phyloP scores from a whole-genome alignment of 2,113 vertebrate genomes.

The Erythrocebus patas region DNA sequence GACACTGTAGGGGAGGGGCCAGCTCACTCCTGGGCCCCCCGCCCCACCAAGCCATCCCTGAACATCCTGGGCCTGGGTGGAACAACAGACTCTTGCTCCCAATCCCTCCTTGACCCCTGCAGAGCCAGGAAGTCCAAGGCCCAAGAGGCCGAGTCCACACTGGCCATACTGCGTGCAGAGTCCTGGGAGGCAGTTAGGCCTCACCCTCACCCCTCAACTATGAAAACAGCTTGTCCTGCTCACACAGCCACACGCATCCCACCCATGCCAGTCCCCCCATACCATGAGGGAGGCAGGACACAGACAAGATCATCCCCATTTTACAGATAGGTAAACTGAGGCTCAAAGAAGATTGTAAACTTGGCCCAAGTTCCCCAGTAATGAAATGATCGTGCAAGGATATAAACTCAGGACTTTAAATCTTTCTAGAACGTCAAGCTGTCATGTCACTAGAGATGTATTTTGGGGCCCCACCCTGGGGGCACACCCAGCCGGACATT shows the following conservation, averaged over 20 bases:
- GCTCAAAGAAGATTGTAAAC: neutral
- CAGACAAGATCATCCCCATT: neutral
- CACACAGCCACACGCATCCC: neutral
- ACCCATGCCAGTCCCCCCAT: neutral
- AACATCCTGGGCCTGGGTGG: neutral
- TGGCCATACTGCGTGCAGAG: neutral
- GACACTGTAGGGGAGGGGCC: constrained; percentile 87
- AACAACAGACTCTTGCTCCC: neutral
- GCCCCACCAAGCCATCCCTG: neutral
- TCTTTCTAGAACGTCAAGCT: neutral
- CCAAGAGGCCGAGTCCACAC: neutral
- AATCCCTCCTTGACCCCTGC: neutral
- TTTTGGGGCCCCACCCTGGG: neutral
- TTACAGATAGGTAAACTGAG: neutral
- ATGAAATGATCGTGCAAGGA: neutral
- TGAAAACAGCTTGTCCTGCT: neutral
- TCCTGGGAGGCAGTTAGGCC: neutral
- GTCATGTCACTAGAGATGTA: accelerated
- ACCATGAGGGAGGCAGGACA: neutral
- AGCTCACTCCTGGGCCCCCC: neutral
- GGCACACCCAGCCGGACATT: neutral
- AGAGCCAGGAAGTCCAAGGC: neutral
- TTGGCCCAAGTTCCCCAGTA: neutral
- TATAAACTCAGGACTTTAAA: neutral
- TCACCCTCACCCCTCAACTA: accelerated